A percentile compares a stretch with the other conserved stretches of the same genome.
phyloP scores from a whole-genome alignment of 2,113 vertebrate genomes.

The Larimichthys crocea region DNA sequence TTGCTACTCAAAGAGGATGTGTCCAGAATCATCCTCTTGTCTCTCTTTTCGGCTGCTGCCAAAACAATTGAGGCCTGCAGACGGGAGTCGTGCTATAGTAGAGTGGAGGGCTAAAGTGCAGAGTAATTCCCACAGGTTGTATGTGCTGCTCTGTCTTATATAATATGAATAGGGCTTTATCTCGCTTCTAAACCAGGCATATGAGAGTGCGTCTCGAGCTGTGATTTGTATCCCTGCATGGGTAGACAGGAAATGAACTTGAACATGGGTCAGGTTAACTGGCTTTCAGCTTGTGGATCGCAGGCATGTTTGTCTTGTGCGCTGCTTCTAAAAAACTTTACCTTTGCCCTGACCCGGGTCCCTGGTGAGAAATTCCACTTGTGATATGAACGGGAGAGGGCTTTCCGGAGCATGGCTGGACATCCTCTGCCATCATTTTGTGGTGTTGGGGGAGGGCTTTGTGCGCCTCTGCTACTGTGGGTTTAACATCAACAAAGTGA shows the following conservation, averaged over 20 bases:
- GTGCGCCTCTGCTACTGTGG: slow-evolving; percentile 24
- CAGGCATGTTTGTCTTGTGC: slow-evolving; percentile 45
- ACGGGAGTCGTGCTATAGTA: slow-evolving; percentile 25
- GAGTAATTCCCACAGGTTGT: slow-evolving; percentile 46
- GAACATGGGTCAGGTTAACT: slow-evolving; percentile 34
- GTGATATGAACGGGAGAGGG: slow-evolving; percentile 40
- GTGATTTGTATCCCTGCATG: slow-evolving; percentile 52
- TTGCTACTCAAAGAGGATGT: slow-evolving; percentile 64
- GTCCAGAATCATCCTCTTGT: slow-evolving; percentile 53
- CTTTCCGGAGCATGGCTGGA: slow-evolving; percentile 57
- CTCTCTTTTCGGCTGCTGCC: slow-evolving; percentile 39
- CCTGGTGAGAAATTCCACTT: slow-evolving; percentile 53
- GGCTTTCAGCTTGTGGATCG: slow-evolving; percentile 23
- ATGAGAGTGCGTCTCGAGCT: slow-evolving; percentile 32
- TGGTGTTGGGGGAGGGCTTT: slow-evolving; percentile 6
- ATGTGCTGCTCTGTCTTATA: background rate
- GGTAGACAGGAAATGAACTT: slow-evolving; percentile 54
- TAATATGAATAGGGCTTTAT: slow-evolving; percentile 26
- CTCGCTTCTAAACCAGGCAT: slow-evolving; percentile 33
- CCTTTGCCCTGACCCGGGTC: slow-evolving; percentile 47
- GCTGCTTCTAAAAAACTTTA: slow-evolving; percentile 57
- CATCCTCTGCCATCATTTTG: slow-evolving; percentile 59
- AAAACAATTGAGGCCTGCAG: slow-evolving; percentile 53
- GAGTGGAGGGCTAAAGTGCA: slow-evolving; percentile 31
- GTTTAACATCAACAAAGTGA: slow-evolving; percentile 52